A percentile compares a stretch with the other conserved stretches of the same genome.
These are phyloP conservation scores for Metacarcinus magister DNA, from an alignment of 2,888 invertebrate genomes.

Conservation along the genomic window DNA sequence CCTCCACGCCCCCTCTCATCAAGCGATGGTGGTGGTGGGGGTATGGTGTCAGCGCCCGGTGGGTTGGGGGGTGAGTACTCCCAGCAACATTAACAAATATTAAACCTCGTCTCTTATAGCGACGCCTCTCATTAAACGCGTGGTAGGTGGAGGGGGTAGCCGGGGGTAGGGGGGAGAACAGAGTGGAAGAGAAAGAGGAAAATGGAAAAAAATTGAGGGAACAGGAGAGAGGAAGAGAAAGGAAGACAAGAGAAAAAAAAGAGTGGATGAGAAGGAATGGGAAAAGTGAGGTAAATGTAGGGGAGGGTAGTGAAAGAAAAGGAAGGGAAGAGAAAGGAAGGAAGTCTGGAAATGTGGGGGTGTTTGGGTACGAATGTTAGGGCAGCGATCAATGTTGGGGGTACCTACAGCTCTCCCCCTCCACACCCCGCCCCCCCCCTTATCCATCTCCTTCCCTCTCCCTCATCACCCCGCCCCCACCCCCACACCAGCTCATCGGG, in stretches of 20 bases:
- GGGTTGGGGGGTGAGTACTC: neutral
- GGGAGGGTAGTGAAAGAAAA: neutral
- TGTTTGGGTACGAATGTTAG: conserved; percentile 41
- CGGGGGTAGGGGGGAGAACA: neutral
- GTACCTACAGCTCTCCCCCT: neutral
- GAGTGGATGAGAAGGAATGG: neutral
- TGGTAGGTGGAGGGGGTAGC: neutral
- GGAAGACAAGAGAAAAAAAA: neutral
- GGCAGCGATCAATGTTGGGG: conserved; percentile 36
- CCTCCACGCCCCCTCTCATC: neutral
- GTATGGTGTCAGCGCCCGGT: neutral
- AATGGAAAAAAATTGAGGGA: neutral
- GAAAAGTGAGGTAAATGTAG: neutral
- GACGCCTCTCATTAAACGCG: conserved; percentile 20
- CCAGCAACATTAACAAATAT: conserved; percentile 12
- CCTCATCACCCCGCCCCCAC: neutral
- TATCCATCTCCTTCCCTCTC: neutral
- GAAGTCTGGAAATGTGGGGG: conserved; percentile 21
- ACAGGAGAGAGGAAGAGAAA: neutral
- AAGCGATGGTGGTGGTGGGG: neutral
- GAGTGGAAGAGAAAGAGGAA: neutral
- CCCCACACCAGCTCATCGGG: neutral
- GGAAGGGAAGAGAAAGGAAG: neutral
- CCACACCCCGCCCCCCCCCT: neutral
- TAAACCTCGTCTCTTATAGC: conserved; percentile 41